Evolutionary conservation across 1,140 invertebrate genomes (phyloP), one percentile per base, ranked within the genome.

Genomic region (Drosophila virilis): DNA sequence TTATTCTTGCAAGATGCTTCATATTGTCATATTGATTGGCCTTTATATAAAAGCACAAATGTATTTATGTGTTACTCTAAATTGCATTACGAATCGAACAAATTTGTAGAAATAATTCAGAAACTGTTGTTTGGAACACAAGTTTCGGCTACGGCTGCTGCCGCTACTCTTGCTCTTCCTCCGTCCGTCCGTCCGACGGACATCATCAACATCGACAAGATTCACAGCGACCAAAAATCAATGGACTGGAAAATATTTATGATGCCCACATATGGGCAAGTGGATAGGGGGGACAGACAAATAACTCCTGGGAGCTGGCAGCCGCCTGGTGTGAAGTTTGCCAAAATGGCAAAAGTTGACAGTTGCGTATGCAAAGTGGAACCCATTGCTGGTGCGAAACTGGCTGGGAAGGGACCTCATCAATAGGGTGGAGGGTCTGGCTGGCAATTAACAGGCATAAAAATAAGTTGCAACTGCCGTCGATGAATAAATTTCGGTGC

Each of bases 191-290:
- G 58, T 65, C 66, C 78, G 61, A 86, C 66, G 75, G 65, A 86
- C 82, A 86, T 85, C 82, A 85, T 85, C 82, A 85, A 69, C 81
- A 85, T 78, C 74, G 77, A 78, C 77, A 80, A 72, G 59, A 80
- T 71, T 74, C 82, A 78, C 86, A 83, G 78, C 84, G 83, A 88
- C 84, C 83, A 73, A 89, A 88, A 88, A 88, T 88, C 83, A 88
- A 88, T 88, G 83, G 83, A 67, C 83, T 80, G 84, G 80, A 88
- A 88, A 88, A 88, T 88, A 88, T 88, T 88, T 88, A 88, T 89
- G 83, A 83, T 88, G 79, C 77, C 73, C 83, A 83, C 74, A 83
- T 68, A 78, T 72, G 51, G 38, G 42, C 37, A 22, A 40, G 22
- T 2, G 12, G 43, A 13, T 8, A 22, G 1, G 28, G 5, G 17